A percentile compares a stretch with the other conserved stretches of the same genome.
Evolutionary conservation across 2,113 vertebrate species (phyloP).

Genomic region (Calypte anna): DNA sequence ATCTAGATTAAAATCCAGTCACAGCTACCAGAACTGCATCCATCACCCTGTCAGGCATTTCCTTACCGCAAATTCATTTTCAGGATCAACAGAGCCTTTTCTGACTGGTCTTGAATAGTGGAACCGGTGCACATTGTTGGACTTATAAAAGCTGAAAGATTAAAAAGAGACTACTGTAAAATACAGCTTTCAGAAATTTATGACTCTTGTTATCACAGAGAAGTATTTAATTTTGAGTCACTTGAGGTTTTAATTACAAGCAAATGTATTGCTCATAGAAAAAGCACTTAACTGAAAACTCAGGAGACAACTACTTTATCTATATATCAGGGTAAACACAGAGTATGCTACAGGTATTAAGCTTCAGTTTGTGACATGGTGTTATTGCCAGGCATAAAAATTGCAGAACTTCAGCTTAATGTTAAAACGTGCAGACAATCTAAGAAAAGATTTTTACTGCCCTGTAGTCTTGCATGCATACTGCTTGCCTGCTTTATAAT

Average conservation of each 20-base stretch:
- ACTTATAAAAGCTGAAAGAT: conserved; percentile 94
- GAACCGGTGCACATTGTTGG: conserved; percentile 94
- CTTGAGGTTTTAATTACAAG: conserved; percentile 31
- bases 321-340: not conserved
- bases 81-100: conserved; percentile 90
- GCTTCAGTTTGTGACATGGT: not conserved
- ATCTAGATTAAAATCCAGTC: not conserved
- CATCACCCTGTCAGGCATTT: not conserved
- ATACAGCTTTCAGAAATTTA: not conserved
- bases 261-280: not conserved
- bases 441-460: not conserved
- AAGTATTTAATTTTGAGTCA: not conserved
- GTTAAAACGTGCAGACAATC: not conserved
- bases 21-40: not conserved
- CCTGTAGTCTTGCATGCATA: not conserved
- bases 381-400: not conserved
- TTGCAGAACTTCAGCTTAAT: not conserved
- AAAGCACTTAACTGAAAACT: not conserved
- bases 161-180: conserved; percentile 2
- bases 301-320: not conserved
- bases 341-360: not conserved
- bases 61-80: conserved; percentile 98
- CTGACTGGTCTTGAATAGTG: conserved; percentile 95
- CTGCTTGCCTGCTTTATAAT: not conserved
- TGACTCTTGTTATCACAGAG: not conserved